Percentiles rank a stretch among this genome's conserved stretches.
Evolutionary conservation across 2,113 vertebrate genomes (phyloP).

Genomic region (Ptyas mucosa): DNA sequence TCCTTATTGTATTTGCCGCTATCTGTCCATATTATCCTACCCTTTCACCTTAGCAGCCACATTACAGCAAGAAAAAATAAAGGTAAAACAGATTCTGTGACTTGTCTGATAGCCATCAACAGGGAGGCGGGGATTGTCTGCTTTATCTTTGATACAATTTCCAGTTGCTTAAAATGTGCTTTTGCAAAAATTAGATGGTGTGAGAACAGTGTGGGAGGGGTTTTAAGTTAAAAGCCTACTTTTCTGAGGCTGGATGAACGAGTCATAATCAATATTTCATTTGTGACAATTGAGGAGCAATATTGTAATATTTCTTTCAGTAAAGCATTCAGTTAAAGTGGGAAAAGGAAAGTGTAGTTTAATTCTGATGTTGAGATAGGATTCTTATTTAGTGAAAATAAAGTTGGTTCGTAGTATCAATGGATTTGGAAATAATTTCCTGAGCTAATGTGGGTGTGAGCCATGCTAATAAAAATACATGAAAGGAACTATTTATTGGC

Average conservation of each 20-base stretch:
- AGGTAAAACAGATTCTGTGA: background rate
- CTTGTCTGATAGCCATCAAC: background rate
- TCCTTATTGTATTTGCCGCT: background rate
- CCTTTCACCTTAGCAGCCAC: background rate
- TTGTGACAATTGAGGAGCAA: background rate
- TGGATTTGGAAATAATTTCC: background rate
- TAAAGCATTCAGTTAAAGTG: background rate
- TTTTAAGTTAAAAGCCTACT: background rate
- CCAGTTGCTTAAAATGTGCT: background rate
- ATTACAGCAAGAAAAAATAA: background rate
- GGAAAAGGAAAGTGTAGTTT: background rate
- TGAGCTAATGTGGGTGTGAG: background rate
- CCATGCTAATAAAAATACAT: background rate
- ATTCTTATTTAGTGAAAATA: background rate
- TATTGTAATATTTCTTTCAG: background rate
- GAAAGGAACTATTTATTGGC: background rate
- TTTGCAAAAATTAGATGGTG: background rate
- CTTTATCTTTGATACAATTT: background rate
- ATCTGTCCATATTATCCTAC: background rate
- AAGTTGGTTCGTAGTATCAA: background rate
- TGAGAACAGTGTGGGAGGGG: background rate
- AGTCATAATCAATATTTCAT: background rate
- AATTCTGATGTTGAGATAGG: background rate
- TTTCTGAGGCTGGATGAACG: background rate
- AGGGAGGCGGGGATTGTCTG: rapidly evolving